Percentiles rank a stretch among this genome's conserved stretches.
Evolutionary conservation across 2,888 invertebrate genomes (phyloP).

Genomic region (Parasteatoda lunata): DNA sequence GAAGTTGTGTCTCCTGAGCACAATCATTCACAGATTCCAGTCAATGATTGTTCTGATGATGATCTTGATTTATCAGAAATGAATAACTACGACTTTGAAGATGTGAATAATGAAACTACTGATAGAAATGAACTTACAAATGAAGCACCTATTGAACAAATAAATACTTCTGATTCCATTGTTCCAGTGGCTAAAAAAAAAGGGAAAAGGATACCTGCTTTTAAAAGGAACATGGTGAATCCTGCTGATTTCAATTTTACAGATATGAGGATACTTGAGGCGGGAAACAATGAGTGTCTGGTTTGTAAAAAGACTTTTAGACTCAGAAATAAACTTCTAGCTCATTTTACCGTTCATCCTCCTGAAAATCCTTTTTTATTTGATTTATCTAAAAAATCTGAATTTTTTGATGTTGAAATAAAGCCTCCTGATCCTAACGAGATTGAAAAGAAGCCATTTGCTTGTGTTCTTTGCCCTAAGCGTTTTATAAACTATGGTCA

Average conservation of each 20-base stretch:
- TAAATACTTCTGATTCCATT: neutral
- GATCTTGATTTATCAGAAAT: neutral
- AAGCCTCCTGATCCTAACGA: neutral
- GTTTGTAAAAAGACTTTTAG: neutral
- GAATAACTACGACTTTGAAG: neutral
- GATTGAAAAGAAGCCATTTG: neutral
- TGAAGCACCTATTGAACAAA: neutral
- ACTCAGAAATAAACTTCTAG: neutral
- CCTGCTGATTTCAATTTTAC: neutral
- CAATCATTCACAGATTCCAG: too few species aligned
- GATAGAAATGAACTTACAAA: neutral
- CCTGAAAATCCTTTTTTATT: constrained; percentile 3
- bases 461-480: neutral
- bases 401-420: neutral
- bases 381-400: neutral
- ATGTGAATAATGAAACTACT: neutral
- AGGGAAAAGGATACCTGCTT: neutral
- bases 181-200: neutral
- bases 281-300: neutral
- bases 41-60: neutral
- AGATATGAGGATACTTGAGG: neutral
- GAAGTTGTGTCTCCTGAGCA: too few species aligned
- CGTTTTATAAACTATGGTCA: neutral
- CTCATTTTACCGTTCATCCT: neutral
- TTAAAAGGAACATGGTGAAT: neutral